A percentile compares a stretch with the other conserved stretches of the same genome.
These are phyloP conservation scores for Dromococcyx pavoninus DNA, from an alignment of 2,797 vertebrate genomes.

Conservation along the genomic window DNA sequence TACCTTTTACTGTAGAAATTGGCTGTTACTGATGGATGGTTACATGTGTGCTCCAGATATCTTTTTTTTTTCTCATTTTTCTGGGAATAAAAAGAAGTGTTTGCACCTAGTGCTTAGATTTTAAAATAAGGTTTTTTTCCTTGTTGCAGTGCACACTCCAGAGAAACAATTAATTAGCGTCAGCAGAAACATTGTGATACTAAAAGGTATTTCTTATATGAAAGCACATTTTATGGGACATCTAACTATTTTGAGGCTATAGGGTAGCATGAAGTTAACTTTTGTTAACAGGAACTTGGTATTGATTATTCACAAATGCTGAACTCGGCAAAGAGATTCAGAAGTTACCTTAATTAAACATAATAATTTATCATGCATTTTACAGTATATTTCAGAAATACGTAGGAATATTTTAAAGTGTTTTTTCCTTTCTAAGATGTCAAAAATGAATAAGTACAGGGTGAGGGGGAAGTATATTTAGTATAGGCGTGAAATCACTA, in stretches of 20 bases:
- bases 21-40: not conserved
- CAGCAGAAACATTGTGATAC: not conserved
- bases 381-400: not conserved
- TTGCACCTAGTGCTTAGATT: not conserved
- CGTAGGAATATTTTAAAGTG: not conserved
- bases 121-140: not conserved
- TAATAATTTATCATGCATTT: not conserved
- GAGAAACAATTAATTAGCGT: not conserved
- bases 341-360: not conserved
- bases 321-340: not conserved
- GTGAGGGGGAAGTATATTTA: not conserved
- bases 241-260: not conserved
- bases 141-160: not conserved
- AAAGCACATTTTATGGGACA: not conserved
- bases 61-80: not conserved
- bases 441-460: not conserved
- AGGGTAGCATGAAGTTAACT: rapidly evolving
- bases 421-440: not conserved
- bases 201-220: not conserved
- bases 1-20: not conserved
- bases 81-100: not conserved
- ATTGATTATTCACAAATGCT: not conserved
- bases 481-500: not conserved
- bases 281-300: not conserved
- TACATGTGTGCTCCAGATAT: not conserved